phyloP scores from a whole-genome alignment of 1,140 invertebrate species.

The Geopemphigus sp. region DNA sequence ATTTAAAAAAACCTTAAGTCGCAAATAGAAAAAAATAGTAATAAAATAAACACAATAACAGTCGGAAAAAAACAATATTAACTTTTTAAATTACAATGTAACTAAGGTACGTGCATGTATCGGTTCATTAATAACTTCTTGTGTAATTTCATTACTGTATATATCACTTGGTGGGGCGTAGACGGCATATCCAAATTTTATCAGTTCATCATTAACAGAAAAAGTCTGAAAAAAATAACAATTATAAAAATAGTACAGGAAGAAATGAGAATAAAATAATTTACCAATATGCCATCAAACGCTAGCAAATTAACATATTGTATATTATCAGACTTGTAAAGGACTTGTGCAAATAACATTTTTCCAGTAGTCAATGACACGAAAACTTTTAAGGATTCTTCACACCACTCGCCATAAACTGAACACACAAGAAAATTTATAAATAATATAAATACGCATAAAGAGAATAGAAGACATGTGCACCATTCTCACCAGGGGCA shows the following conservation, averaged over 20 bases:
- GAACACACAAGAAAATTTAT: background rate
- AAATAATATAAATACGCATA: background rate
- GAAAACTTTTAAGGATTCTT: constrained; percentile 32
- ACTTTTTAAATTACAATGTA: constrained; percentile 21
- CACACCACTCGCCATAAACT: constrained; percentile 31
- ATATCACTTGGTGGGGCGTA: background rate
- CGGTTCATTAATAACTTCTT: background rate
- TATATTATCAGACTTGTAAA: constrained; percentile 41
- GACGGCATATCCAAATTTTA: constrained; percentile 16
- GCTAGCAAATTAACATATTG: constrained; percentile 41
- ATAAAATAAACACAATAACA: constrained; percentile 45
- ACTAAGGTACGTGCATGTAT: background rate
- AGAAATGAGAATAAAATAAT: background rate
- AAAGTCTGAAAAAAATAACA: background rate
- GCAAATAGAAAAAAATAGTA: constrained; percentile 36
- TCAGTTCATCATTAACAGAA: constrained; percentile 33
- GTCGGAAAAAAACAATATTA: constrained; percentile 33
- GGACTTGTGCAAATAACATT: constrained; percentile 35
- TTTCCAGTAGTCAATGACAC: constrained; percentile 11
- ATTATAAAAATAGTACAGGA: background rate
- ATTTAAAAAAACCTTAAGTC: constrained; percentile 29
- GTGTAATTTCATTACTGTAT: background rate
- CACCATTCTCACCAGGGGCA: constrained; percentile 62
- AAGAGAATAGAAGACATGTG: background rate
- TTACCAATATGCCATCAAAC: constrained; percentile 25